phyloP scores from a whole-genome alignment of 2,113 vertebrate species.

The Hipposideros armiger region DNA sequence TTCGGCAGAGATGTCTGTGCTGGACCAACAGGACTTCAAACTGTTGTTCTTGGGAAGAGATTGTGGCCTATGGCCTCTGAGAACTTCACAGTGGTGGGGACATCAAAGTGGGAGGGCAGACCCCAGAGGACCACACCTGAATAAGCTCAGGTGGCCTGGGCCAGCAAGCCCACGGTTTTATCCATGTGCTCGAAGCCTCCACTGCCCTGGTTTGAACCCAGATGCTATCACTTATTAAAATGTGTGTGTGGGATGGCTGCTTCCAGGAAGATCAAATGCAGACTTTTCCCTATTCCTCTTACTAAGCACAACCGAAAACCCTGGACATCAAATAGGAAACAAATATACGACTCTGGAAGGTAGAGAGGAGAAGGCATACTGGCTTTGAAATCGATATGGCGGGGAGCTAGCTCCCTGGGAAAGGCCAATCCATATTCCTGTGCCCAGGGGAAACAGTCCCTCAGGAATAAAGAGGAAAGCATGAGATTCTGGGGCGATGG shows the following conservation, averaged over 20 bases:
- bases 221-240: not conserved
- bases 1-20: not conserved
- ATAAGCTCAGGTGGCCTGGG: not conserved
- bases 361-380: not conserved
- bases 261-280: not conserved
- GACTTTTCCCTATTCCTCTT: not conserved
- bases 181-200: not conserved
- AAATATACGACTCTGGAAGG: not conserved
- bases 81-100: not conserved
- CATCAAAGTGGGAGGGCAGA: not conserved
- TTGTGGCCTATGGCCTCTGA: not conserved
- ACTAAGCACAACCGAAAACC: not conserved
- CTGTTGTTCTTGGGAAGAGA: not conserved
- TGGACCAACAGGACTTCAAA: not conserved
- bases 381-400: fast-evolving
- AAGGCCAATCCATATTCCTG: not conserved
- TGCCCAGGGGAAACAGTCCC: not conserved
- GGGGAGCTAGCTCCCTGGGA: not conserved
- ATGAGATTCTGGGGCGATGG: not conserved
- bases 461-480: not conserved
- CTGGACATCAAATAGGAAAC: not conserved
- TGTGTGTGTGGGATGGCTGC: not conserved
- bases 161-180: too few species aligned
- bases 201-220: not conserved
- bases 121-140: not conserved